Base-by-base conservation (phyloP, 2,113 vertebrate species). In the Poeciliopsis occidentalis region DNA sequence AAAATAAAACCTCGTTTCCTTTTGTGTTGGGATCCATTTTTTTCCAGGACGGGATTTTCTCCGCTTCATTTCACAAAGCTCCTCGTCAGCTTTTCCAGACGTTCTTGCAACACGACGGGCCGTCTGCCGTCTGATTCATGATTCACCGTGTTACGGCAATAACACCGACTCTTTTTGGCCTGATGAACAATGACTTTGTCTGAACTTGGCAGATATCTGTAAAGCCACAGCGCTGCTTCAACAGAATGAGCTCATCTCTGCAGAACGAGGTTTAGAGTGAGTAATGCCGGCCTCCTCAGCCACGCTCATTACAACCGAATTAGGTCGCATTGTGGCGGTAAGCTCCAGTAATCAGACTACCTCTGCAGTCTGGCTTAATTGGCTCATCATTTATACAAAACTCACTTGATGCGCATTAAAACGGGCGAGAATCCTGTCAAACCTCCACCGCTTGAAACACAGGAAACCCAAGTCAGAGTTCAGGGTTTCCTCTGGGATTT, bases 291-390 rank as follows among this genome's bases (percentile, higher is more conserved):
- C 84, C 84, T 92, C 85, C 84, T 75, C 81, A 76, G 85, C 82
- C 71, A 44, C 37, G 70, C 84, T 90, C 90, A 87, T 91, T 88
- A 85, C 69, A 79, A 83, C 61, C 44, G 76, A 90, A 92, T 92
- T 83, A 89, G 84, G 83, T 80, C 37, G 54, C 78, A 82, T 90
- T 84, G 81, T 69, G 12, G 34, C 57, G 41, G 80, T 85, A 88
- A 90, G 85, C 85, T 88, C 81, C 80, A 73, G 85, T 87, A 86
- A 93, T 89, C 90, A 89, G 87, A 84, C 78, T 83, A 85, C 84
- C 82, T 87, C 77, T 73, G 86, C 83, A 34, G 83, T 78, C 82
- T 5, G 69, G 67, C 80, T 84, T 90, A 91, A 92, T 90, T 88
- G 89, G 89, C 88, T 89, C 90, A 89, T 90, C 88, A 67, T 74